Conservation (phyloP, 2,113 vertebrate genomes). For the Procavia capensis region DNA sequence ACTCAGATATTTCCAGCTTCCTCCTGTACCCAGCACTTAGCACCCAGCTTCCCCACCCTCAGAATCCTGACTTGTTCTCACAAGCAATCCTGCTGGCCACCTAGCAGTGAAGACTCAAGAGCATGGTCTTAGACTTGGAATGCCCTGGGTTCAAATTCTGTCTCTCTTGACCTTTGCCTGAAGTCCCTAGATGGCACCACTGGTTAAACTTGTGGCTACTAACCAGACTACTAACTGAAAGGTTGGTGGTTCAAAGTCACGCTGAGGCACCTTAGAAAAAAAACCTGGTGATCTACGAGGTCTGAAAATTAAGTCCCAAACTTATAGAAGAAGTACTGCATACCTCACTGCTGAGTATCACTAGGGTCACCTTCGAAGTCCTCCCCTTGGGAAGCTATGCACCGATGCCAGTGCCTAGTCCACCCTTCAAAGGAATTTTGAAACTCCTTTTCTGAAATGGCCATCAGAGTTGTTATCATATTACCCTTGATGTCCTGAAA, state of each 20-base stretch:
- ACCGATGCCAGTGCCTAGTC: no score
- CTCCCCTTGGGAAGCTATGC: no score
- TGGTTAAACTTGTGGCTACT: not conserved
- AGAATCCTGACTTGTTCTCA: not conserved
- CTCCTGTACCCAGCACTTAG: not conserved
- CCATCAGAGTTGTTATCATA: no score
- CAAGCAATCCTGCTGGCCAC: not conserved
- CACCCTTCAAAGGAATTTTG: no score
- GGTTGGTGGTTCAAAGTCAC: not conserved
- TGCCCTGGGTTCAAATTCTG: not conserved
- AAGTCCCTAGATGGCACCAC: not conserved
- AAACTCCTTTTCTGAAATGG: no score
- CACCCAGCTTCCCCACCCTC: fast-evolving
- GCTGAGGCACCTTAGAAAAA: not conserved
- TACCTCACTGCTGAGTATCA: no score
- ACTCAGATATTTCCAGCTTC: not conserved
- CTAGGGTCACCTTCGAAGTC: no score
- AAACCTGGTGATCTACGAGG: not conserved
- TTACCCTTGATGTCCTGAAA: no score
- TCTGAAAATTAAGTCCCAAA: no score
- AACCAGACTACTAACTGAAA: not conserved
- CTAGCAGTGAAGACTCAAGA: no score
- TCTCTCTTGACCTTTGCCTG: not conserved
- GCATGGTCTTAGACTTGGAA: not conserved
- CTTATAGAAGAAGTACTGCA: no score